These are phyloP conservation scores for Drepana falcataria DNA, from an alignment of 2,888 invertebrate genomes.

Conservation along the genomic window DNA sequence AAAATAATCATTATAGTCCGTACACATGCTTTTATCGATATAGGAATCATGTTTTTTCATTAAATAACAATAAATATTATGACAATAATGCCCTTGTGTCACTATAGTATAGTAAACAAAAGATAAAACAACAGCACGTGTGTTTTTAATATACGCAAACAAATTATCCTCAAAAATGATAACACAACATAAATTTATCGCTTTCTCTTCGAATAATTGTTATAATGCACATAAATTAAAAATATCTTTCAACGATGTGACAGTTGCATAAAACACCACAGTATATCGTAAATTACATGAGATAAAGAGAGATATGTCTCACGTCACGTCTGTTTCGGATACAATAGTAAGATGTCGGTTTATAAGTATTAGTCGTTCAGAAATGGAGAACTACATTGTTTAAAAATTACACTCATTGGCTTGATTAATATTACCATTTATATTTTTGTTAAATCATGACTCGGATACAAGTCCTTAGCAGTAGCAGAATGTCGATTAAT, in stretches of 20 bases:
- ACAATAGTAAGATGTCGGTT: not conserved
- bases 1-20: constrained; percentile 38
- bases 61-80: constrained; percentile 29
- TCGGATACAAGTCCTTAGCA: too few relatives aligned
- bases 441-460: too few relatives aligned
- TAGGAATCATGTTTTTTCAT: constrained; percentile 39
- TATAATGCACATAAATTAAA: not conserved
- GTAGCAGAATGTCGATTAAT: too few relatives aligned
- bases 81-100: constrained; percentile 17
- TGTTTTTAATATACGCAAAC: constrained; percentile 16
- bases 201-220: constrained; percentile 16
- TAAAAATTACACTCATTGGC: too few relatives aligned
- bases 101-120: constrained; percentile 38
- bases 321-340: too few relatives aligned
- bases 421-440: too few relatives aligned
- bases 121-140: constrained; percentile 53
- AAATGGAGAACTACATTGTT: constrained; percentile 3
- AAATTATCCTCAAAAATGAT: constrained; percentile 20
- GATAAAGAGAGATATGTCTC: not conserved
- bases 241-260: not conserved
- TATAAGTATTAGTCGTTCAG: constrained; percentile 8
- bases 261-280: not conserved
- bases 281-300: not conserved
- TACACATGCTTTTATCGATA: constrained; percentile 44
- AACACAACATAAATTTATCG: constrained; percentile 18